phyloP scores from a whole-genome alignment of 2,888 invertebrate genomes.

The Platycnemis pennipes region DNA sequence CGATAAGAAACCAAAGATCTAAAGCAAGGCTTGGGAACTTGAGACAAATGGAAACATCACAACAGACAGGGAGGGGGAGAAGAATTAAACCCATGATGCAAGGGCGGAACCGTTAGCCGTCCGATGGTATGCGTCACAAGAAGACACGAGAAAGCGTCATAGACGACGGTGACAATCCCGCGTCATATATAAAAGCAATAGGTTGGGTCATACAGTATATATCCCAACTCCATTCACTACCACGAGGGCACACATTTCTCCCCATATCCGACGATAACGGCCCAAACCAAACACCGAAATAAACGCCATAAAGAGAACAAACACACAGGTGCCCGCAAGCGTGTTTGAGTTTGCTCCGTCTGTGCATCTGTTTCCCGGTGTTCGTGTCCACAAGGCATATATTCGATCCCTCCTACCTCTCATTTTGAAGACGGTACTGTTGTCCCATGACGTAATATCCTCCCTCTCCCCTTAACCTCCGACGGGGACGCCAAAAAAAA shows the following conservation, averaged over 20 bases:
- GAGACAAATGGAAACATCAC: too few species aligned
- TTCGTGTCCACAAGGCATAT: slow-evolving; percentile 36
- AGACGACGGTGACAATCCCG: too few species aligned
- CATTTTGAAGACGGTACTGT: slow-evolving; percentile 30
- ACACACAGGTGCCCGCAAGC: slow-evolving; percentile 34
- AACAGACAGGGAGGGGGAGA: too few species aligned
- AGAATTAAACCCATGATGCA: too few species aligned
- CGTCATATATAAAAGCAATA: background rate
- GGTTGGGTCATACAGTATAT: background rate
- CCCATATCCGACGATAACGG: slow-evolving; percentile 9
- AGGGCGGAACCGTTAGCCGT: too few species aligned
- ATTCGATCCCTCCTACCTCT: slow-evolving; percentile 34
- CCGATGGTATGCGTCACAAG: too few species aligned
- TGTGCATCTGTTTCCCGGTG: slow-evolving; percentile 19
- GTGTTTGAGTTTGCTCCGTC: slow-evolving; percentile 40
- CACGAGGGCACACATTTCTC: background rate
- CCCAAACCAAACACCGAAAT: slow-evolving; percentile 40
- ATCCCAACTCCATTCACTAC: background rate
- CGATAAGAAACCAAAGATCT: too few species aligned
- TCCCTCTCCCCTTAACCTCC: too few species aligned
- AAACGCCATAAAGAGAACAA: slow-evolving; percentile 45
- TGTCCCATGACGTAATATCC: slow-evolving; percentile 49
- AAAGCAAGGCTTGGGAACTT: too few species aligned
- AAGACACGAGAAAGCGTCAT: too few species aligned
- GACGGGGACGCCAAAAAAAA: too few species aligned